Evolutionary conservation across 2,113 vertebrate genomes (phyloP).

Genomic region (Platichthys flesus): DNA sequence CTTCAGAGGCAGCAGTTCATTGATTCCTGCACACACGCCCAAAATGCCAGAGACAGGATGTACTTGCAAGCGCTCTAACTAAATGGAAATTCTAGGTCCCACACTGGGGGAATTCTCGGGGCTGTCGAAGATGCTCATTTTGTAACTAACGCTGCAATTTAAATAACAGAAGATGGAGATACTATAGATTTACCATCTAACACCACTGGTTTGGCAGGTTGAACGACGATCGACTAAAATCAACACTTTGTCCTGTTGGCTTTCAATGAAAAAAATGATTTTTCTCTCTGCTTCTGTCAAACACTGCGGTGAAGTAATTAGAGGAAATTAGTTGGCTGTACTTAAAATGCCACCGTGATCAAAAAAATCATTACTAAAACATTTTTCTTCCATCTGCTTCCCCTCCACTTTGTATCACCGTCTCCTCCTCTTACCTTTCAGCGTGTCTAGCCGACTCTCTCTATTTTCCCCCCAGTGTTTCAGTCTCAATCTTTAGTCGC

Average conservation of each 20-base stretch:
- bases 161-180: constrained; percentile 15
- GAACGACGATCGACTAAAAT: neutral
- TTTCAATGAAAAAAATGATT: neutral
- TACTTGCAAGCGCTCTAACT: constrained; percentile 68
- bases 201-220: neutral
- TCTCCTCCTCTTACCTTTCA: constrained; percentile 60
- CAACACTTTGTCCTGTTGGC: constrained; percentile 24
- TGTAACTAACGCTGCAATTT: constrained; percentile 11
- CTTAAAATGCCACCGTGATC: constrained; percentile 62
- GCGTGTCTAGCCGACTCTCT: constrained; percentile 44
- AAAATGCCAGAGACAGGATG: constrained; percentile 71
- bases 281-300: constrained; percentile 35
- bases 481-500: constrained; percentile 61
- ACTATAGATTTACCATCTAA: neutral
- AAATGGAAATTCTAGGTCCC: constrained; percentile 59
- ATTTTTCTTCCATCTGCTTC: constrained; percentile 48
- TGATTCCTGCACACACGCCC: constrained; percentile 80
- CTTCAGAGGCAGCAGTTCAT: constrained; percentile 83
- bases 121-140: constrained; percentile 57
- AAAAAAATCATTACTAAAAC: constrained; percentile 57
- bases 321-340: constrained; percentile 52
- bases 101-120: constrained; percentile 25
- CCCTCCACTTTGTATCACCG: constrained; percentile 31
- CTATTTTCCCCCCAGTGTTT: constrained; percentile 65
- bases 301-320: constrained; percentile 48